Conservation (phyloP, 2,888 invertebrate species). For the Zele albiditarsus region DNA sequence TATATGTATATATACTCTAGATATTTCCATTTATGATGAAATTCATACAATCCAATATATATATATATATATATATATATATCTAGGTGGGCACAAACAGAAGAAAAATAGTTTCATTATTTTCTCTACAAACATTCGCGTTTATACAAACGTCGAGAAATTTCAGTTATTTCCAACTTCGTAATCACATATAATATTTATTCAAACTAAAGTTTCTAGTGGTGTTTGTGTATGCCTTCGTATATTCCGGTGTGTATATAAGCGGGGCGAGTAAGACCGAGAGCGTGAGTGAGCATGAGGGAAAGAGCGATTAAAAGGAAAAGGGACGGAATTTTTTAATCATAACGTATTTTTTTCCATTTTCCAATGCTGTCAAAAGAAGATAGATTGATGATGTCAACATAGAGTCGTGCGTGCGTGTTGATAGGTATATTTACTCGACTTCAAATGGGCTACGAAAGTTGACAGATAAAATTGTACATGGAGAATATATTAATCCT, state of each 20-base stretch:
- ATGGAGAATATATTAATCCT: too few species aligned
- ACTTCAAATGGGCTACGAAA: too few species aligned
- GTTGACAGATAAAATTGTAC: too few species aligned
- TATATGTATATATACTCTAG: too few species aligned
- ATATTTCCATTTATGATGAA: neutral
- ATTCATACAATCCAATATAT: neutral
- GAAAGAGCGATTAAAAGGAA: neutral
- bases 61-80: neutral
- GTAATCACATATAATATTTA: conserved; percentile 37
- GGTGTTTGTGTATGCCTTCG: conserved; percentile 24
- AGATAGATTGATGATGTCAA: conserved; percentile 15
- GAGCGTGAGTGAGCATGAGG: neutral
- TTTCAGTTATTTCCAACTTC: conserved; percentile 38
- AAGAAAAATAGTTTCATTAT: conserved; percentile 4
- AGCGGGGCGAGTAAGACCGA: neutral
- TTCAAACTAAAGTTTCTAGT: conserved; percentile 34
- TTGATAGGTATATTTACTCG: too few species aligned
- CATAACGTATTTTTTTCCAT: conserved; percentile 51
- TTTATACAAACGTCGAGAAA: conserved; percentile 25
- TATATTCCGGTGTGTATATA: conserved; percentile 9
- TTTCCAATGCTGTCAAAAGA: conserved; percentile 12
- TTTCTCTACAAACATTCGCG: conserved; percentile 9
- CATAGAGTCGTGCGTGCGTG: neutral
- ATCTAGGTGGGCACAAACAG: neutral
- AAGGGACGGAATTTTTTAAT: conserved; percentile 36